phyloP scores from a whole-genome alignment of 2,113 vertebrate species.

The Crocuta crocuta region DNA sequence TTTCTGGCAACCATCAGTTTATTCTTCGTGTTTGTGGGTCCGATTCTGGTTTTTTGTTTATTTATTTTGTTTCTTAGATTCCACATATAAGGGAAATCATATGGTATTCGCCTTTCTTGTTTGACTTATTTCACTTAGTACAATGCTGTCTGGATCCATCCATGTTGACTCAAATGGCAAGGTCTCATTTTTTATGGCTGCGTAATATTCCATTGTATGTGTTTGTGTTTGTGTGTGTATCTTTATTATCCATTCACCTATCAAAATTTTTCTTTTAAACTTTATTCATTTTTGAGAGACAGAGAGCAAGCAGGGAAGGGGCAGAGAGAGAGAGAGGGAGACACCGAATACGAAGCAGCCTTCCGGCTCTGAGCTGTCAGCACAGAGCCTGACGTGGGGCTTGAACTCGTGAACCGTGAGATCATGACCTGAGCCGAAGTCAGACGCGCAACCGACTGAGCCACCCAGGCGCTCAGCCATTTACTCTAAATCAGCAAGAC shows the following conservation, averaged over 20 bases:
- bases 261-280: no score
- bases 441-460: no score
- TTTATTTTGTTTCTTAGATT: background rate
- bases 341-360: no score
- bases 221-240: background rate
- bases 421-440: no score
- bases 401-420: no score
- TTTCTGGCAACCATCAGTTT: background rate
- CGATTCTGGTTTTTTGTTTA: background rate
- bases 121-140: background rate
- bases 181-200: background rate
- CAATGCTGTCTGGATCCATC: background rate
- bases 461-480: background rate
- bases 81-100: background rate
- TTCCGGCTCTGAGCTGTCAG: no score
- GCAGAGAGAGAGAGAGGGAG: no score
- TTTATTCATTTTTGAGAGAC: no score
- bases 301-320: no score
- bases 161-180: background rate
- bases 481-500: background rate
- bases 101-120: background rate
- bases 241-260: background rate
- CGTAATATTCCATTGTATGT: background rate
- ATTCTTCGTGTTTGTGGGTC: background rate
- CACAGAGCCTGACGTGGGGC: no score